Base-by-base conservation (phyloP, 2,888 invertebrate genomes). In the Tachina fera region DNA sequence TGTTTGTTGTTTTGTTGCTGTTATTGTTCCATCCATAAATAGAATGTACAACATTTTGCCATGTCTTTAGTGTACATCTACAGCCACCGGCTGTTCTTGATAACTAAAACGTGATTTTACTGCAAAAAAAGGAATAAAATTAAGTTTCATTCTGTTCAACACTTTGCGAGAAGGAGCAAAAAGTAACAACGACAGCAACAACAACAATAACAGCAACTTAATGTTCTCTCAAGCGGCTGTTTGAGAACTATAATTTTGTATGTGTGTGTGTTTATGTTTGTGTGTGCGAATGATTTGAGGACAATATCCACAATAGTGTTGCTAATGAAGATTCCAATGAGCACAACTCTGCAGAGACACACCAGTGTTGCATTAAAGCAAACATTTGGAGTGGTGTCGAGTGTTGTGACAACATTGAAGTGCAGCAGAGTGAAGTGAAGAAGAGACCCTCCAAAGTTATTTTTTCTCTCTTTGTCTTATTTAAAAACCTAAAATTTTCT, bases 31-130 rank as follows among this genome's bases (percentile, higher is more conserved):
- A 49, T 39, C 56, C 56, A 80, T 72, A 65, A 58, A 65, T 49
- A 63, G 41, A 58, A 43, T 45, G 75, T 31, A 56, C 68, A 87
- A 81, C 80, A 70, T 58, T 78, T 81, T 72, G 49, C 53, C 56
- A 78, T 77, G 84, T 77, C 77, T 77, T 82, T 77, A 63, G 76
- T 65, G 63, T 58, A 68, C 75, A 71, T 71, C 80, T 79, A 67
- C 47, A 70, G 72, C 83, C 87, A 87, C 87, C 89, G 89, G 88
- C 88, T 89, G 89, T 87, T 87, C 85, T 87, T 89, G 89, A 89
- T 89, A 88, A 88, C 87, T 82, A 84, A 89, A 88, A 89, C 89
- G 89, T 89, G 89, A 89, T 89, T 89, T 88, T 81, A 86, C 84
- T 84, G 56, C 53, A 63, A 83, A 47, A 77, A 65, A 22, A 31